Base-by-base conservation (phyloP, 2,888 invertebrate species). In the Cartodere bifasciata region DNA sequence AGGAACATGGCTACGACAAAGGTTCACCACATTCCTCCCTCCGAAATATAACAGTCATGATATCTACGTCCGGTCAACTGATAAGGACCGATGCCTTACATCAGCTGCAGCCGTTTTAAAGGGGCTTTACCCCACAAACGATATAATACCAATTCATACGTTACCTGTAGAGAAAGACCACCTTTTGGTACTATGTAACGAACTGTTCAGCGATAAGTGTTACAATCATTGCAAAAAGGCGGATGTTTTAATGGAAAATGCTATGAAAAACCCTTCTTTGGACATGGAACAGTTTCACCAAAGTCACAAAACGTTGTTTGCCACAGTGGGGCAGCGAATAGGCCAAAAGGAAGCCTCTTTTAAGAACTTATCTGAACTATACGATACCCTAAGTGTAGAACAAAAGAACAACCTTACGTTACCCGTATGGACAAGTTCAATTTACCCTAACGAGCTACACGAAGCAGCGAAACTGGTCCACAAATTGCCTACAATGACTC, bases 321-420 rank as follows among this genome's bases (percentile, higher is more conserved):
- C n/a, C n/a, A n/a, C n/a, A n/a, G n/a, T n/a, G n/a, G n/a, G n/a
- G n/a, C n/a, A n/a, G n/a, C n/a, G n/a, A n/a, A n/a, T n/a, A n/a
- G n/a, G n/a, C n/a, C n/a, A n/a, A n/a, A n/a, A n/a, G n/a, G n/a
- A n/a, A n/a, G n/a, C n/a, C n/a, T n/a, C n/a, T n/a, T n/a, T n/a
- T n/a, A n/a, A n/a, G n/a, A n/a, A n/a, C n/a, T n/a, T n/a, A n/a
- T n/a, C n/a, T n/a, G n/a, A n/a, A n/a, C n/a, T n/a, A n/a, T 30
- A 11, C 24, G 14, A 13, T 10, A 70, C 65, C 1, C 55, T 86
- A 3, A 67, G 58, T 24, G 83, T 86, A 34, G 84, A 86, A 59
- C 49, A 52, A 2, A 41, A 70, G 2, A 70, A 77, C 40, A 81
- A 82, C 42, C 55, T 49, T 13, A 56, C 52, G 10, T 44, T 56